These are phyloP conservation scores for Agrochola circellaris DNA, from an alignment of 2,888 invertebrate species.

Conservation along the genomic window DNA sequence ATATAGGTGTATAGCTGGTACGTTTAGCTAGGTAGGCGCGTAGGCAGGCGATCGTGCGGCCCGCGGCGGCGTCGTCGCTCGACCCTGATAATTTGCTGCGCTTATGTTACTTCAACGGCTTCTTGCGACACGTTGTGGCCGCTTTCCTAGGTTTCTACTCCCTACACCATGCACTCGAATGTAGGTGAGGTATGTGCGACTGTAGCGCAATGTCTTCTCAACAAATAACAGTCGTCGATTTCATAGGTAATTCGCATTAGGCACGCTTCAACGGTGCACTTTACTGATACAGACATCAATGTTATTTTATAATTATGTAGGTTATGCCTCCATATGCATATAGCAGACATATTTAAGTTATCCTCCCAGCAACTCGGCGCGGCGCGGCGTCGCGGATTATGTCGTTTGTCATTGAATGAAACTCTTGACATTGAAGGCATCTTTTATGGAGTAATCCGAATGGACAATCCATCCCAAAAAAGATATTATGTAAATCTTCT, in stretches of 20 bases:
- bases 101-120: conserved; percentile 90
- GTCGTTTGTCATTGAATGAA: conserved; percentile 43
- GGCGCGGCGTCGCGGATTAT: conserved; percentile 10
- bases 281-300: conserved; percentile 21
- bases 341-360: conserved; percentile 19
- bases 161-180: conserved; percentile 74
- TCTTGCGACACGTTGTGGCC: conserved; percentile 86
- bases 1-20: conserved; percentile 69
- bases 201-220: conserved; percentile 49
- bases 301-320: conserved; percentile 17
- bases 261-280: conserved; percentile 30
- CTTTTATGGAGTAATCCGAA: conserved; percentile 40
- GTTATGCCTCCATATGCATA: conserved; percentile 23
- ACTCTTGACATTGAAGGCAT: conserved; percentile 52
- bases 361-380: conserved; percentile 11
- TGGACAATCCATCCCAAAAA: conserved; percentile 38
- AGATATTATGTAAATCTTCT: conserved; percentile 43
- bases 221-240: conserved; percentile 30
- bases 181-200: conserved; percentile 53
- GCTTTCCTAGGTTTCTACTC: conserved; percentile 84
- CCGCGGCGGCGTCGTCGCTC: conserved; percentile 83
- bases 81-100: conserved; percentile 90
- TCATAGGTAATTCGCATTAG: conserved; percentile 20
- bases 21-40: conserved; percentile 80
- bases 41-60: conserved; percentile 84